phyloP scores from a whole-genome alignment of 2,113 vertebrate genomes.

The Clarias batrachus region DNA sequence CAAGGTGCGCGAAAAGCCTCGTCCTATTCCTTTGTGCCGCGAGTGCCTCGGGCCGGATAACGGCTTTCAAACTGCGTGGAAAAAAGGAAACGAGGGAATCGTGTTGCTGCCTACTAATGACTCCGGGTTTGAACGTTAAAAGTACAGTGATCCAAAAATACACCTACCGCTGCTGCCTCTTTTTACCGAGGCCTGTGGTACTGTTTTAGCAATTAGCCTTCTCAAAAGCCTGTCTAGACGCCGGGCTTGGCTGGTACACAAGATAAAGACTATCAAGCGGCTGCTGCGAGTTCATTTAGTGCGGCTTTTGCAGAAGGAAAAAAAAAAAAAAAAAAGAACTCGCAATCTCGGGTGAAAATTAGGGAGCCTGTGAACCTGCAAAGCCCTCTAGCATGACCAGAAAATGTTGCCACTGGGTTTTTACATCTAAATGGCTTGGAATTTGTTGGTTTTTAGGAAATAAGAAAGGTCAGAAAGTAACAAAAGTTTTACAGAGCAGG shows the following conservation, averaged over 20 bases:
- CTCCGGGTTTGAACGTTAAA: not conserved
- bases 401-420: not conserved
- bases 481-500: not conserved
- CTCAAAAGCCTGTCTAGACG: slow-evolving; percentile 18
- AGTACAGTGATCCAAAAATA: slow-evolving; percentile 15
- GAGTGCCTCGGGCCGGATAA: slow-evolving; percentile 13
- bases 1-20: not conserved
- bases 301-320: not conserved
- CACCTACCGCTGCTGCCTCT: not conserved
- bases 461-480: slow-evolving; percentile 33
- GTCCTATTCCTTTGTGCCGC: slow-evolving; percentile 5
- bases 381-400: not conserved
- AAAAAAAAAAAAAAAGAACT: not conserved
- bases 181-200: not conserved
- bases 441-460: not conserved
- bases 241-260: slow-evolving; percentile 11
- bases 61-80: slow-evolving; percentile 4
- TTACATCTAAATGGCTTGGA: slow-evolving; percentile 3
- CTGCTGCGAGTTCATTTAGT: not conserved
- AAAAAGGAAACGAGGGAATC: not conserved
- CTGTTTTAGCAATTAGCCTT: slow-evolving; percentile 27
- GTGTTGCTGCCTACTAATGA: slow-evolving; percentile 18
- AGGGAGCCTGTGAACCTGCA: not conserved
- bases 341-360: not conserved
- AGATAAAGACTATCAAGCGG: not conserved